phyloP scores from a whole-genome alignment of 2,113 vertebrate genomes.

The Oncorhynchus kisutch region DNA sequence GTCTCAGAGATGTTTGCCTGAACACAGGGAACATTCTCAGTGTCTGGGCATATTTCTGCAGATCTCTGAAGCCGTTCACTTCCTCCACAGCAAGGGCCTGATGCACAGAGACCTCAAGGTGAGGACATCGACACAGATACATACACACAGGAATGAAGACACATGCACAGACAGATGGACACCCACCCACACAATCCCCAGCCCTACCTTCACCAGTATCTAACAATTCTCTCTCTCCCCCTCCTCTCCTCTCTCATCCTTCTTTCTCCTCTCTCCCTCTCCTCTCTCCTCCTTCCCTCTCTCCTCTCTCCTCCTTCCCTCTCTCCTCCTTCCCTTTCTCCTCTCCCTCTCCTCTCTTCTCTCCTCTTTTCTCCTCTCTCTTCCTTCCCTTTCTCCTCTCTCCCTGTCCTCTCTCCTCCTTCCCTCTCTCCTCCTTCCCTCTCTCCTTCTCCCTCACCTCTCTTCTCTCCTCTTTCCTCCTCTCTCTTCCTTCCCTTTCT shows the following conservation, averaged over 20 bases:
- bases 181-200: neutral
- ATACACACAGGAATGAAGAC: neutral
- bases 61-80: slow-evolving; percentile 94
- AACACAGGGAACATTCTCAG: slow-evolving; percentile 83
- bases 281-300: too few relatives aligned
- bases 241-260: slow-evolving; percentile 15
- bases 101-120: slow-evolving; percentile 99
- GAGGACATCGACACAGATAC: slow-evolving; percentile 30
- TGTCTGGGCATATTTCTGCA: slow-evolving; percentile 95
- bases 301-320: too few relatives aligned
- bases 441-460: neutral
- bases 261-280: too few relatives aligned
- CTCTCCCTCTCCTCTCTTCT: too few relatives aligned
- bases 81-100: slow-evolving; percentile 93
- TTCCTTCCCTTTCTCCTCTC: too few relatives aligned
- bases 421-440: too few relatives aligned
- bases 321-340: too few relatives aligned
- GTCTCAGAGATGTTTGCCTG: slow-evolving; percentile 81
- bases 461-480: too few relatives aligned
- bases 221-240: neutral
- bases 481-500: too few relatives aligned
- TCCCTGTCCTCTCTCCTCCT: too few relatives aligned
- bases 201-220: neutral
- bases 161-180: neutral
- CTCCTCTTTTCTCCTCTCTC: too few relatives aligned